These are phyloP conservation scores for Paragorgia papillata DNA, from an alignment of 92 coral and sea anemone genomes.

Conservation along the genomic window DNA sequence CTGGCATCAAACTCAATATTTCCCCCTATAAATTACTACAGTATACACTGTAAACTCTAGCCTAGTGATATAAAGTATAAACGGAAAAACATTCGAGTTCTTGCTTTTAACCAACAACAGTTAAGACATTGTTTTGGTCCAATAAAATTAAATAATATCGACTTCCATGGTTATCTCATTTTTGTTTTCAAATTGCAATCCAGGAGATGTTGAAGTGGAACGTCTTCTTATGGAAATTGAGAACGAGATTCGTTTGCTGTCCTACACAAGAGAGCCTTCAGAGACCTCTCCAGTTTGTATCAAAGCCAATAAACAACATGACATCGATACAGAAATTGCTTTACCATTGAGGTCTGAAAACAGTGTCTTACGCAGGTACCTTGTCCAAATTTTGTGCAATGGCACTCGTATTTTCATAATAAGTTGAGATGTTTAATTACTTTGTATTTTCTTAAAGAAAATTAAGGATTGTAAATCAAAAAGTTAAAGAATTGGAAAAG, in stretches of 20 bases:
- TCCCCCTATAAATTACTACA: too few relatives aligned
- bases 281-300: constrained; percentile 1
- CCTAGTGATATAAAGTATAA: too few relatives aligned
- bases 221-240: constrained; percentile 91
- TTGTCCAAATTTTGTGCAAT: not conserved
- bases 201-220: constrained; percentile 86
- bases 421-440: too few relatives aligned
- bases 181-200: not conserved
- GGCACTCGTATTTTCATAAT: not conserved
- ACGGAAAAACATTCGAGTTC: too few relatives aligned
- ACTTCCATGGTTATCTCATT: too few relatives aligned
- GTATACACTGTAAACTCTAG: too few relatives aligned
- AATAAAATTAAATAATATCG: too few relatives aligned
- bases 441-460: constrained; percentile 53
- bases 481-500: constrained; percentile 60
- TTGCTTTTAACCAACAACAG: too few relatives aligned
- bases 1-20: too few relatives aligned
- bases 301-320: constrained; percentile 32
- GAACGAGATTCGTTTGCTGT: constrained; percentile 66
- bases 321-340: constrained; percentile 59
- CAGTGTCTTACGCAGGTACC: constrained; percentile 76
- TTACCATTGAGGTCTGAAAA: constrained; percentile 72
- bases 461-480: constrained; percentile 75
- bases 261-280: constrained; percentile 56
- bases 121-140: too few relatives aligned